Evolutionary conservation across 2,113 vertebrate genomes (phyloP).

Genomic region (Willisornis vidua): DNA sequence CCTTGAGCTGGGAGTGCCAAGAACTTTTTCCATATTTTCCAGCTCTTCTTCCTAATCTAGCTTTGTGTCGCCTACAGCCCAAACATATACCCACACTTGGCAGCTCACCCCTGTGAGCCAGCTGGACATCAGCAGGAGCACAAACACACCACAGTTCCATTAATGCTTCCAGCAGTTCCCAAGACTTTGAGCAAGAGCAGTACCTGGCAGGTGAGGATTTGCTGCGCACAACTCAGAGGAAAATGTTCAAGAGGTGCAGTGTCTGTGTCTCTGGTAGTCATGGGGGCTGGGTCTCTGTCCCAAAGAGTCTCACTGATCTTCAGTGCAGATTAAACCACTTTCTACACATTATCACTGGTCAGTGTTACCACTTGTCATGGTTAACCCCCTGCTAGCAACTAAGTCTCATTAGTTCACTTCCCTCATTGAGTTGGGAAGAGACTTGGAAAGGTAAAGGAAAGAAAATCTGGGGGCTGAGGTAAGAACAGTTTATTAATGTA

Average conservation of each 20-base stretch:
- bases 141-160: neutral
- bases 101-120: neutral
- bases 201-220: fast-evolving
- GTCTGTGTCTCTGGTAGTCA: neutral
- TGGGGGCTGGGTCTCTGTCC: fast-evolving
- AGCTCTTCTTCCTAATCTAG: neutral
- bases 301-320: neutral
- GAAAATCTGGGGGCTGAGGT: neutral
- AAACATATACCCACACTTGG: neutral
- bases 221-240: neutral
- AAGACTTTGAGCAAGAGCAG: neutral
- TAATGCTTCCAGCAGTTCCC: neutral
- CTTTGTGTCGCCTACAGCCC: neutral
- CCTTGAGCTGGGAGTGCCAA: neutral
- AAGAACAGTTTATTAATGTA: neutral
- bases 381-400: neutral
- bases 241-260: neutral
- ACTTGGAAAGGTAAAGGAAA: neutral
- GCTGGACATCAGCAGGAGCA: too few relatives aligned
- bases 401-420: neutral
- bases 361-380: neutral
- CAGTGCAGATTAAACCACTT: neutral
- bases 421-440: neutral
- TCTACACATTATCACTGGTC: too few relatives aligned
- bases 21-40: neutral